Percentiles rank a stretch among this genome's conserved stretches.
phyloP scores from a whole-genome alignment of 2,113 vertebrate species.

The Acanthochromis polyacanthus region DNA sequence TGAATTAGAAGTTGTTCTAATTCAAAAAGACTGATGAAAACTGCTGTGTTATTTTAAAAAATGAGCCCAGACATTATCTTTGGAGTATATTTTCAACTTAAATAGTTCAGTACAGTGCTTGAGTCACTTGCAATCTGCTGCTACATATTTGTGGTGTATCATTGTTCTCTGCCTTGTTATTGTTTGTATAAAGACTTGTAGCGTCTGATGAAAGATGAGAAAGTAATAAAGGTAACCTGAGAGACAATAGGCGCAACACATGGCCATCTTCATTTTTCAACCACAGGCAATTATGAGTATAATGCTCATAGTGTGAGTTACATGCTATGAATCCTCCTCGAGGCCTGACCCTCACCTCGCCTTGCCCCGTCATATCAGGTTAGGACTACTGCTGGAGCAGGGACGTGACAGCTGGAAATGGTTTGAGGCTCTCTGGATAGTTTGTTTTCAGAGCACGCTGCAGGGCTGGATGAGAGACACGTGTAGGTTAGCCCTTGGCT shows the following conservation, averaged over 20 bases:
- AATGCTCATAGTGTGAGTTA: slow-evolving; percentile 81
- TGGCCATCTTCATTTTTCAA: slow-evolving; percentile 67
- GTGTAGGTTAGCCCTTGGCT: slow-evolving; percentile 66
- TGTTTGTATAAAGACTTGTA: slow-evolving; percentile 43
- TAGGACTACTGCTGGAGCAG: slow-evolving; percentile 56
- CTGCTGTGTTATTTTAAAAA: too few relatives aligned
- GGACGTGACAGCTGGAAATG: slow-evolving; percentile 85
- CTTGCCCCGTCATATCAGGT: slow-evolving; percentile 78
- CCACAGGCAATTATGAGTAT: slow-evolving; percentile 74
- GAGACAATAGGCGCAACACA: slow-evolving; percentile 58
- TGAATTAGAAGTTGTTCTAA: too few relatives aligned
- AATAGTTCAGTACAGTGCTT: not conserved
- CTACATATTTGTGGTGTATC: slow-evolving; percentile 11
- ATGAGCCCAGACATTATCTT: too few relatives aligned
- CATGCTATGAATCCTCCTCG: slow-evolving; percentile 78
- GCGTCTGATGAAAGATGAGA: slow-evolving; percentile 67
- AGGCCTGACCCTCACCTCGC: slow-evolving; percentile 81
- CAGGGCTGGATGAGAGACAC: slow-evolving; percentile 70
- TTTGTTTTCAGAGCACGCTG: slow-evolving; percentile 79
- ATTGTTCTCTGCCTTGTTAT: slow-evolving; percentile 32
- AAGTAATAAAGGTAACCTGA: slow-evolving; percentile 65
- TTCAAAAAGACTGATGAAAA: too few relatives aligned
- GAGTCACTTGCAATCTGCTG: not conserved
- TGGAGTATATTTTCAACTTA: too few relatives aligned
- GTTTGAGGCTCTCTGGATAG: slow-evolving; percentile 78